phyloP scores from a whole-genome alignment of 2,797 vertebrate genomes.

The Serranus cabrilla region DNA sequence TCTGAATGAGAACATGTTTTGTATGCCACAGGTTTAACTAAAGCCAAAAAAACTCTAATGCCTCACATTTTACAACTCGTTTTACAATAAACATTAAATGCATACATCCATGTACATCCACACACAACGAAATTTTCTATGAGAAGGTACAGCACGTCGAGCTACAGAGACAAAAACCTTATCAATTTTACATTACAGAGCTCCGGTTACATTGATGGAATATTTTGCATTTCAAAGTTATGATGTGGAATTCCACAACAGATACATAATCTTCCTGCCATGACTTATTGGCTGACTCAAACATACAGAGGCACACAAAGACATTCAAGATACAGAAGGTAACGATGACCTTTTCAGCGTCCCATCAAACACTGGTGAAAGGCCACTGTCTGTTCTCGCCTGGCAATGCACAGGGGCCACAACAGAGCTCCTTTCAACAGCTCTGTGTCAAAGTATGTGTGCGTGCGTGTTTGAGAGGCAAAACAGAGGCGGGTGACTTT shows the following conservation, averaged over 20 bases:
- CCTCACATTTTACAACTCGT: background rate
- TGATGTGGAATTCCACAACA: slow-evolving; percentile 48
- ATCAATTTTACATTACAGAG: slow-evolving; percentile 44
- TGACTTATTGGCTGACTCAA: slow-evolving; percentile 38
- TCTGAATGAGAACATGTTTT: background rate
- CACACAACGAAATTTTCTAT: slow-evolving; percentile 12
- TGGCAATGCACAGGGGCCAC: slow-evolving; percentile 73
- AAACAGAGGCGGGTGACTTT: slow-evolving; percentile 66
- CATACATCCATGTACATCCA: background rate
- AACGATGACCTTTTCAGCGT: slow-evolving; percentile 74
- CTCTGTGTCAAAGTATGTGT: slow-evolving; percentile 37
- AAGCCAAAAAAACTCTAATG: background rate
- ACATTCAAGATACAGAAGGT: slow-evolving; percentile 55
- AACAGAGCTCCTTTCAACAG: slow-evolving; percentile 79
- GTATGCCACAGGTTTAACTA: background rate
- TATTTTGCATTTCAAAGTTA: slow-evolving; percentile 64
- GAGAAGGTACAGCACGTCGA: slow-evolving; percentile 25
- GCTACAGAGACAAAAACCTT: slow-evolving; percentile 32
- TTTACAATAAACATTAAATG: background rate
- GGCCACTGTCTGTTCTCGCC: slow-evolving; percentile 71
- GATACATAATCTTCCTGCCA: slow-evolving; percentile 49
- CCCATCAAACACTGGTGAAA: slow-evolving; percentile 76
- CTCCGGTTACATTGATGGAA: slow-evolving; percentile 58
- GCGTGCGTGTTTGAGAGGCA: slow-evolving; percentile 54
- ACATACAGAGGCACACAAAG: slow-evolving; percentile 41